Base-by-base conservation (phyloP, 2,888 invertebrate species). In the Macaria notata region DNA sequence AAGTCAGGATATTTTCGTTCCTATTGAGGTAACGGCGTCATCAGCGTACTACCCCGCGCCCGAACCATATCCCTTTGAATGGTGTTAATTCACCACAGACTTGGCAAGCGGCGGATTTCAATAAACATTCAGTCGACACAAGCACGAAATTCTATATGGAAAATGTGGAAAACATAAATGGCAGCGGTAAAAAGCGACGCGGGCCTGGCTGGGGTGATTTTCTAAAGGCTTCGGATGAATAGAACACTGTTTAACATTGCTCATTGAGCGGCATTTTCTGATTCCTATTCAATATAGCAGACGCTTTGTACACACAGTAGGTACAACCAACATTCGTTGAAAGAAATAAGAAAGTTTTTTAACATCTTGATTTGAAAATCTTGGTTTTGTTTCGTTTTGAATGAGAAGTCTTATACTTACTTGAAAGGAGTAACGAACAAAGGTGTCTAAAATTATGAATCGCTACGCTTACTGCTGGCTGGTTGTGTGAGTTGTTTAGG, bases 141-240 rank as follows among this genome's bases (percentile, higher is more conserved):
- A 74, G 72, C 76, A 70, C 73, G 70, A 81, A 82, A 82, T 85
- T 84, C 78, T 85, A 77, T 85, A 87, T 87, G 87, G 88, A 84
- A 88, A 88, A 86, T 84, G 84, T 84, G 79, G 82, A 82, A 86
- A 87, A 85, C 79, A 85, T 88, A 85, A 87, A 88, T 82, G 81
- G 77, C 76, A 78, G 75, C 77, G 75, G 83, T 79, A 79, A 83
- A 83, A 86, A 83, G 80, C 82, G 78, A 79, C 78, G 81, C 81
- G 73, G 84, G 85, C 81, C 76, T 83, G 81, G 85, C 76, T 83
- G 81, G 85, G 83, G 86, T 85, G 88, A 88, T 88, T 88, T 88
- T 89, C 76, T 87, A 87, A 88, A 89, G 89, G 84, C 82, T 84
- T 83, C 84, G 73, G 85, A 82, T 89, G 86, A 87, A 88, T 86